Conservation (phyloP, 2,888 invertebrate species). For the Phania funesta region DNA sequence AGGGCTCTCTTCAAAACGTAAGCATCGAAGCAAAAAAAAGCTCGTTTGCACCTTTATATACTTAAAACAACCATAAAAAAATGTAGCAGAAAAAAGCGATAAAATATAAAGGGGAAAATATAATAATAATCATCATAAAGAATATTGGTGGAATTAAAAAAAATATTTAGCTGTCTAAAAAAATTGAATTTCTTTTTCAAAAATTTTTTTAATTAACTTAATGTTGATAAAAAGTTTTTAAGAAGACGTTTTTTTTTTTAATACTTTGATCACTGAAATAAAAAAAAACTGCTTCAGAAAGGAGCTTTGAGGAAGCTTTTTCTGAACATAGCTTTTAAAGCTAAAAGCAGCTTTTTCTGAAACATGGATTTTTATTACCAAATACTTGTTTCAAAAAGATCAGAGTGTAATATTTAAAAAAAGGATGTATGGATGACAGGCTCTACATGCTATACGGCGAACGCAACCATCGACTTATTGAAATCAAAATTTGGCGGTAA, state of each 20-base stretch:
- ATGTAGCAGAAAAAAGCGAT: neutral
- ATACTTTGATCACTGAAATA: too few relatives aligned
- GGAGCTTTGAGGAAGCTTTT: too few relatives aligned
- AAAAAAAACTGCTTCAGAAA: too few relatives aligned
- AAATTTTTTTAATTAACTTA: neutral
- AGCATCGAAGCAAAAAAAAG: constrained; percentile 42
- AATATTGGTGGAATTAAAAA: constrained; percentile 41
- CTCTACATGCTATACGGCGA: too few relatives aligned
- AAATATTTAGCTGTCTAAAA: neutral
- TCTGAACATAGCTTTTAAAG: neutral
- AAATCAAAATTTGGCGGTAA: too few relatives aligned
- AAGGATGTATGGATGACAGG: too few relatives aligned
- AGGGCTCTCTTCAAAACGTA: constrained; percentile 53
- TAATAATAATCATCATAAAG: constrained; percentile 31
- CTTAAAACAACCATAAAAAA: constrained; percentile 24
- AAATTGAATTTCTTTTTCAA: neutral
- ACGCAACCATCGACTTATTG: too few relatives aligned
- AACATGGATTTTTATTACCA: neutral
- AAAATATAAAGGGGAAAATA: constrained; percentile 34
- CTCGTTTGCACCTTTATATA: constrained; percentile 60
- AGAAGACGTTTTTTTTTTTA: neutral
- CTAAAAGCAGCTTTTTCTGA: neutral
- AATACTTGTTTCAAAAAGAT: too few relatives aligned
- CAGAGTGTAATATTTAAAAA: too few relatives aligned
- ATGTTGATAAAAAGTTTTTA: neutral